phyloP scores from a whole-genome alignment of 2,113 vertebrate genomes.

The Hepsetus odoe region DNA sequence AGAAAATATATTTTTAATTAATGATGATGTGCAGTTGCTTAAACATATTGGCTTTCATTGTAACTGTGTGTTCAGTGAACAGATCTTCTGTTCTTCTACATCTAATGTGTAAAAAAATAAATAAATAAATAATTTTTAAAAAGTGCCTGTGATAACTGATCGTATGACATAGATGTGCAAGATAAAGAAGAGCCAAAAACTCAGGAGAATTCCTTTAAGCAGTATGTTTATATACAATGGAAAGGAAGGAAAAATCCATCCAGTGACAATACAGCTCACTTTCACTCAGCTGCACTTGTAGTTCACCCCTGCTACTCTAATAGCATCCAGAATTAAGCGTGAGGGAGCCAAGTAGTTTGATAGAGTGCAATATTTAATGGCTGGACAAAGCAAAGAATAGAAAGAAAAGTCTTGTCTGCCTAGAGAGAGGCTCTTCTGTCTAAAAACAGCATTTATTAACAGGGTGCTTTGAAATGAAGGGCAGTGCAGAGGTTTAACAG shows the following conservation, averaged over 20 bases:
- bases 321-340: slow-evolving; percentile 28
- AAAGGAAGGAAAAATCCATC: neutral
- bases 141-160: neutral
- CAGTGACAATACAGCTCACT: slow-evolving; percentile 27
- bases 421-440: neutral
- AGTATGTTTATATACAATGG: neutral
- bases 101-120: neutral
- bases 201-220: neutral
- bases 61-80: too few species aligned
- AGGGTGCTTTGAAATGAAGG: slow-evolving; percentile 18
- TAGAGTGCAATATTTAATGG: slow-evolving; percentile 21
- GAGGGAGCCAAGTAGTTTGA: slow-evolving; percentile 31
- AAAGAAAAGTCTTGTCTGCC: neutral
- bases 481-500: neutral
- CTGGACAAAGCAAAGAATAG: slow-evolving; percentile 21
- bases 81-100: too few species aligned
- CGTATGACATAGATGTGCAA: neutral
- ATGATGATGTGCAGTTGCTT: too few species aligned
- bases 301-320: slow-evolving; percentile 17
- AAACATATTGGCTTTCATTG: too few species aligned
- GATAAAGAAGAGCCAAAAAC: neutral
- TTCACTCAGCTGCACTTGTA: slow-evolving; percentile 30
- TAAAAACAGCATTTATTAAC: slow-evolving; percentile 27
- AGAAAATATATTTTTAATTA: too few species aligned
- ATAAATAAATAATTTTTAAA: too few species aligned